Evolutionary conservation across 2,113 vertebrate genomes (phyloP).

Genomic region (Neomonachus schauinslandi): DNA sequence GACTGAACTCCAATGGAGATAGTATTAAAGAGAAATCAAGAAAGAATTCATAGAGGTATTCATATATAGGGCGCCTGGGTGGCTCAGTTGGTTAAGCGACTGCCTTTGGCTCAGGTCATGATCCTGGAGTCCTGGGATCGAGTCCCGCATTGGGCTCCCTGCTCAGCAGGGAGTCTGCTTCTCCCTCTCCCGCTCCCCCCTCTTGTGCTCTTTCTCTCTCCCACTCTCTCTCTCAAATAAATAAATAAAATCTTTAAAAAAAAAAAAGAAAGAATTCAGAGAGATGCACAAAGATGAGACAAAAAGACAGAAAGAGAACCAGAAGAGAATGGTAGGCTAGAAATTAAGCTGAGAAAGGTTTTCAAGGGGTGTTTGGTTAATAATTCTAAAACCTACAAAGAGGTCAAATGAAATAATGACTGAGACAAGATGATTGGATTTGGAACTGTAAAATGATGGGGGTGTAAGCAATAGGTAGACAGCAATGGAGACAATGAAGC

Average conservation of each 20-base stretch:
- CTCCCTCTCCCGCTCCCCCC: too few relatives aligned
- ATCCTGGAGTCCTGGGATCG: too few relatives aligned
- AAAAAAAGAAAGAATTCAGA: not conserved
- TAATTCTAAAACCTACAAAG: not conserved
- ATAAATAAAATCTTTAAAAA: too few relatives aligned
- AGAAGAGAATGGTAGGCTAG: not conserved
- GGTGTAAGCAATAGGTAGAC: not conserved
- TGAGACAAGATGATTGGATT: not conserved
- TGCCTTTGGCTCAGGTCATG: too few relatives aligned
- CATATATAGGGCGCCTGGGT: too few relatives aligned
- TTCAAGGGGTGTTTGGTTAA: not conserved
- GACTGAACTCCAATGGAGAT: not conserved
- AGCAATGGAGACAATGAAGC: not conserved
- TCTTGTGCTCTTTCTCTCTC: too few relatives aligned
- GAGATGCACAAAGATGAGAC: not conserved
- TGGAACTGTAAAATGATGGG: not conserved
- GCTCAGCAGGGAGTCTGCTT: too few relatives aligned
- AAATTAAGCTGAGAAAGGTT: not conserved
- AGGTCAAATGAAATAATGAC: not conserved
- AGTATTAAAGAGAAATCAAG: not conserved
- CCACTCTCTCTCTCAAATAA: too few relatives aligned
- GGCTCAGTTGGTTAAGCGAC: too few relatives aligned
- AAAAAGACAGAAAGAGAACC: not conserved
- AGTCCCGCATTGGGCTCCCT: too few relatives aligned
- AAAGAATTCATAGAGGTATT: not conserved